phyloP scores from a whole-genome alignment of 2,797 vertebrate species.

The Phataginus tricuspis region DNA sequence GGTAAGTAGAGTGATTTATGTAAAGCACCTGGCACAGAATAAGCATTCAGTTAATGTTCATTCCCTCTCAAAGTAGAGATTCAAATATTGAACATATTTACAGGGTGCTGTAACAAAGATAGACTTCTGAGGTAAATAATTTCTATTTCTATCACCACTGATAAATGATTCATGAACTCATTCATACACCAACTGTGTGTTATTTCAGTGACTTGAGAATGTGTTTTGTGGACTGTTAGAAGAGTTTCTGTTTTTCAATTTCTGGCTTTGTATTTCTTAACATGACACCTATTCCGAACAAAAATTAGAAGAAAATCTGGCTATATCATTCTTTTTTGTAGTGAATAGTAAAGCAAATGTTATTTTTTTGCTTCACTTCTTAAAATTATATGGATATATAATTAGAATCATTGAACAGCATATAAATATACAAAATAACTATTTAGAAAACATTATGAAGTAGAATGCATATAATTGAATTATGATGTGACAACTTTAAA shows the following conservation, averaged over 20 bases:
- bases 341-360: not conserved
- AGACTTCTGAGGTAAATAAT: slow-evolving; percentile 55
- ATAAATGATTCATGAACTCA: slow-evolving; percentile 68
- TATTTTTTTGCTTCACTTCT: slow-evolving; percentile 18
- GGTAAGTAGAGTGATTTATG: not conserved
- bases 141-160: slow-evolving; percentile 48
- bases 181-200: slow-evolving; percentile 49
- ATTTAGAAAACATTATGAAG: not conserved
- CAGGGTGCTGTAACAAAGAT: not conserved
- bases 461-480: not conserved
- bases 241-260: not conserved
- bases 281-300: not conserved
- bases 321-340: not conserved
- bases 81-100: slow-evolving; percentile 54
- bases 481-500: not conserved
- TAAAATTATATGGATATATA: not conserved
- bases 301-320: not conserved
- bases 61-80: slow-evolving; percentile 12
- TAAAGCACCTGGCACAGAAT: slow-evolving; percentile 4
- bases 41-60: slow-evolving; percentile 30
- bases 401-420: not conserved
- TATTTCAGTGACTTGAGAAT: slow-evolving; percentile 60
- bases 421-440: not conserved
- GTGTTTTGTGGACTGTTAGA: not conserved
- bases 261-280: not conserved